Conservation (phyloP, 2,888 invertebrate genomes). For the Pristionchus maxplancki region DNA sequence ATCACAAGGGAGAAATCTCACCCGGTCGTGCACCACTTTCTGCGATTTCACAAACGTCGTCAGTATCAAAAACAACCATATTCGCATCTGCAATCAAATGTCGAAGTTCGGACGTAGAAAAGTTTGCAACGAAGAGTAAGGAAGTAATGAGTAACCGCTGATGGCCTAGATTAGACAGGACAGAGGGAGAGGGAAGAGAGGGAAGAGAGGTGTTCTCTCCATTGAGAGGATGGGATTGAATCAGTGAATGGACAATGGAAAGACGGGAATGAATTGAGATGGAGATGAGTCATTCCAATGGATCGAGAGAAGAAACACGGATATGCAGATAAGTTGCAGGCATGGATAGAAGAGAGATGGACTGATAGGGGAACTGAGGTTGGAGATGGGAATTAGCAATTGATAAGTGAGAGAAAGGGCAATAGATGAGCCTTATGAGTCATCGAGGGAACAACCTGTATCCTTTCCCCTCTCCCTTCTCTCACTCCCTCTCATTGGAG, state of each 20-base stretch:
- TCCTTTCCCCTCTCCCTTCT: neutral
- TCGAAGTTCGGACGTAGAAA: neutral
- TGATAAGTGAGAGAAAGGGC: slow-evolving; percentile 30
- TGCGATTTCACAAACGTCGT: slow-evolving; percentile 35
- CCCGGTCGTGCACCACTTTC: slow-evolving; percentile 36
- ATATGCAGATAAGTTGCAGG: neutral
- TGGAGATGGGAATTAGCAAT: neutral
- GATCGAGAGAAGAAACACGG: neutral
- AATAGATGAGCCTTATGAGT: slow-evolving; percentile 36
- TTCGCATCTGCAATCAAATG: slow-evolving; percentile 15
- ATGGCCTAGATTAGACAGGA: slow-evolving; percentile 26
- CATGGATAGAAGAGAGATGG: neutral
- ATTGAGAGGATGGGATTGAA: slow-evolving; percentile 5
- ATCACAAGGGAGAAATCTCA: slow-evolving; percentile 20
- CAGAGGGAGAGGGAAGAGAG: neutral
- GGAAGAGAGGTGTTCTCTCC: neutral
- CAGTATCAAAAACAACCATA: slow-evolving; percentile 4
- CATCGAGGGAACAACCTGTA: slow-evolving; percentile 45
- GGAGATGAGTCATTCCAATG: neutral
- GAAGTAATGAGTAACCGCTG: slow-evolving; percentile 1
- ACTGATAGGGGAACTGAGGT: neutral
- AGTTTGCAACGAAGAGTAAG: no score
- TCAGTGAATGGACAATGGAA: slow-evolving; percentile 17
- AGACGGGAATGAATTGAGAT: neutral
- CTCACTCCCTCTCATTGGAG: neutral